Conservation (phyloP, 2,797 vertebrate genomes). For the Melanotaenia pygmaea region DNA sequence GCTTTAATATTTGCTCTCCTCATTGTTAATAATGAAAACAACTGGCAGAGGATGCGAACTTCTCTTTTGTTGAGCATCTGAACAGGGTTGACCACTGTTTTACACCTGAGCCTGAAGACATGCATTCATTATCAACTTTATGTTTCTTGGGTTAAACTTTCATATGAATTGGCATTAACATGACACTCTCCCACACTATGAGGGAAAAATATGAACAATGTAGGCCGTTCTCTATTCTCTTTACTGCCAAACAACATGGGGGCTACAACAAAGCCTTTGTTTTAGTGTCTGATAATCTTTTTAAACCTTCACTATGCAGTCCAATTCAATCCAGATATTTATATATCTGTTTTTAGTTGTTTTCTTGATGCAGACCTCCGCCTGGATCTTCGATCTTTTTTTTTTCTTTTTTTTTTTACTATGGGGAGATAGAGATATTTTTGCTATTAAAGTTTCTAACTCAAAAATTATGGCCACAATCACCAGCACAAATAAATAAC, state of each 20-base stretch:
- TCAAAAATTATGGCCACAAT: too few species aligned
- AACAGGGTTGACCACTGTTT: neutral
- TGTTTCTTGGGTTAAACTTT: neutral
- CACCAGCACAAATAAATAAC: too few species aligned
- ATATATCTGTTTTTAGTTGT: constrained; percentile 12
- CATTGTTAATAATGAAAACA: neutral
- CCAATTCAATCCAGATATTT: constrained; percentile 28
- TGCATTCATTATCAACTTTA: constrained; percentile 3
- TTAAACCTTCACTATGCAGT: neutral
- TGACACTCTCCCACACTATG: constrained; percentile 15
- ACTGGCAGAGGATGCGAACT: neutral
- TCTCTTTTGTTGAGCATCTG: neutral
- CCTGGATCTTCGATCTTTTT: too few species aligned
- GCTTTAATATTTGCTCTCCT: neutral
- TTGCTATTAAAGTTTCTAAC: too few species aligned
- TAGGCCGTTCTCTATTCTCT: constrained; percentile 15
- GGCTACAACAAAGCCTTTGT: constrained; percentile 40
- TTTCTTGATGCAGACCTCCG: neutral
- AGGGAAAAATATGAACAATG: constrained; percentile 9
- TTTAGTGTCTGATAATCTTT: constrained; percentile 28
- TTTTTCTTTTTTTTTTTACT: too few species aligned
- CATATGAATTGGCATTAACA: constrained; percentile 15
- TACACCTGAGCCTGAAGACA: constrained; percentile 6
- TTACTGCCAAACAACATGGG: constrained; percentile 28
- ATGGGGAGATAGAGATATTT: too few species aligned